Evolutionary conservation across 2,113 vertebrate genomes (phyloP), one percentile per base, ranked within the genome.

Genomic region (Gasterosteus aculeatus): DNA sequence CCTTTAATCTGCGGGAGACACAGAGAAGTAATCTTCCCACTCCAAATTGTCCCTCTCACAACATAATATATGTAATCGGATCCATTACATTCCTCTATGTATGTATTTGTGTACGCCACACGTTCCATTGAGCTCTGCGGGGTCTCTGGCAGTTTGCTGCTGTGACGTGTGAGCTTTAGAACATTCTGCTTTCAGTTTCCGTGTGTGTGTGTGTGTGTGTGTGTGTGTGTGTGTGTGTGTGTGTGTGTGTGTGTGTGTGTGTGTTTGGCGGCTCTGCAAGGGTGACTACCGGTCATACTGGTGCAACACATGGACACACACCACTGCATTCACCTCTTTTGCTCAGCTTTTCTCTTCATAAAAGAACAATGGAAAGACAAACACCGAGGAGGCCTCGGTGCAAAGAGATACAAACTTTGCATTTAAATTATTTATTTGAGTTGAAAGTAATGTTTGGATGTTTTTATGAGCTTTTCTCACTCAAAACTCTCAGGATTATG

Each of bases 111-210:
- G 18, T 44, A 7, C 10, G 7, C 42, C 38, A 19, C 42, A 22
- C 42, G 19, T 31, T 69, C 63, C 78, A 63, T 70, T 73, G 58
- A 54, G 6, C 38, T 69, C 33, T 58, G 54, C 11, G 71, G 61
- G 74, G 54, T 47, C 69, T 75, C 79, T 54, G 44, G 38, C 60
- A 49, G 46, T 31, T 56, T 51, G 71, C 61, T 29, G 22, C 64
- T 70, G 75, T 67, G 72, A 86, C 71, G 75, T 77, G 65, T 73
- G 62, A 69, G 64, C 72, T 81, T 70, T 53, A 66, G 82, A 89
- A 87, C 83, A 66, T 77, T 87, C 75, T 67, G 19, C 66, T 81
- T 56, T 83, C 18, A 69, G 64, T 15, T 61, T 18, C 51, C 54
- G 64, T 65, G 57, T 44, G 61, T 29, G 39, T 57, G 53, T 49